Base-by-base conservation (phyloP, 2,888 invertebrate species). In the Eurois occulta region DNA sequence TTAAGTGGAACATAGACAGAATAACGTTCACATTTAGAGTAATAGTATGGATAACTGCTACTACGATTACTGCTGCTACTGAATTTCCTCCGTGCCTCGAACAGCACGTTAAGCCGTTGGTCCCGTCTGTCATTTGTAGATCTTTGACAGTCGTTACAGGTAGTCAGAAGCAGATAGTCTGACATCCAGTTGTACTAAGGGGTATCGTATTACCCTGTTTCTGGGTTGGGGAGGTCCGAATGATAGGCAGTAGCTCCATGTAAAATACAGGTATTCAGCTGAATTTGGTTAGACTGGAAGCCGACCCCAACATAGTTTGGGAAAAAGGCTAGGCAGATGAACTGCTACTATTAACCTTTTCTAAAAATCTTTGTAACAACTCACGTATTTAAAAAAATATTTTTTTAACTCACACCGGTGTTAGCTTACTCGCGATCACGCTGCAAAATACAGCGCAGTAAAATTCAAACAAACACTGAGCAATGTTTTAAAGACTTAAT, bases 391-490 rank as follows among this genome's bases (percentile, higher is more conserved):
- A 48, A 38, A 24, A 2, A 64, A 58, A 66, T n/a, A n/a, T n/a
- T n/a, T n/a, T 43, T 58, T 64, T 4, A 64, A 64, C 28, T 28
- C 13, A 67, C 35, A n/a, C 35, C 3, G 8, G 13, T 55, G 41
- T 77, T 70, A 46, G 16, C 35, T 65, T 21, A 21, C 18, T n/a
- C n/a, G 69, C 35, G 55, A 77, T 65, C 28, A 18, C 24, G 28
- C 21, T 41, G 10, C 28, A 21, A 74, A 64, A 70, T 43, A 7
- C n/a, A 28, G 21, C 28, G 10, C 58, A 65, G 58, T 43, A 28
- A 41, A 69, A 77, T 58, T 28, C n/a, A 82, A 78, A 78, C 62
- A 78, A 18, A 65, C n/a, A 60, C 52, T 69, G 68, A 65, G 55
- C 60, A 71, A 65, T 60, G 38, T 35, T 73, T 58, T 24, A 71